phyloP scores from a whole-genome alignment of 2,113 vertebrate species.

The Elgaria multicarinata region DNA sequence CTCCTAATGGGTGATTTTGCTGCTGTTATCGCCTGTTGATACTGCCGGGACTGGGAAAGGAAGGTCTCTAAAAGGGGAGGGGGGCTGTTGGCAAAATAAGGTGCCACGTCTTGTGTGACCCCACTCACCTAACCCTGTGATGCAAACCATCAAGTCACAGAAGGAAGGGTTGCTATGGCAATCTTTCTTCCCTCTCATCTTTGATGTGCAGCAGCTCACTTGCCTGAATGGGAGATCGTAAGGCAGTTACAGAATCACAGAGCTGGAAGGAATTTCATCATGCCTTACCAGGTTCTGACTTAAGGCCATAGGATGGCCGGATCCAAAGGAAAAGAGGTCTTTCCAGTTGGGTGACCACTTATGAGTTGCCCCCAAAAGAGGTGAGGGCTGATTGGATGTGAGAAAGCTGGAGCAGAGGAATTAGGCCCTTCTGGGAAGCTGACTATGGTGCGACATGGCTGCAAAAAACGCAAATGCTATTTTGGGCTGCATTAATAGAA shows the following conservation, averaged over 20 bases:
- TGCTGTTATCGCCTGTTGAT: too few relatives aligned
- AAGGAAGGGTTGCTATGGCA: constrained; percentile 21
- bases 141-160: neutral
- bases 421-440: too few relatives aligned
- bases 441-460: too few relatives aligned
- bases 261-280: neutral
- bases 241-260: neutral
- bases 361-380: too few relatives aligned
- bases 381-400: too few relatives aligned
- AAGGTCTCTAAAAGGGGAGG: neutral
- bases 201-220: neutral
- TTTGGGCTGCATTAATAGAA: too few relatives aligned
- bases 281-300: too few relatives aligned
- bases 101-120: neutral
- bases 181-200: neutral
- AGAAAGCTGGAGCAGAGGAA: too few relatives aligned
- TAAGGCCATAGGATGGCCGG: neutral
- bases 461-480: too few relatives aligned
- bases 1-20: too few relatives aligned
- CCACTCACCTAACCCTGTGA: too few relatives aligned
- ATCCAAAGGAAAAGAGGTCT: neutral
- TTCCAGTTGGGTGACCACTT: too few relatives aligned
- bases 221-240: neutral
- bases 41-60: neutral
- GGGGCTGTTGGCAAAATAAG: neutral